These are phyloP conservation scores for Phaethon lepturus DNA, from an alignment of 2,113 vertebrate species.

Conservation along the genomic window DNA sequence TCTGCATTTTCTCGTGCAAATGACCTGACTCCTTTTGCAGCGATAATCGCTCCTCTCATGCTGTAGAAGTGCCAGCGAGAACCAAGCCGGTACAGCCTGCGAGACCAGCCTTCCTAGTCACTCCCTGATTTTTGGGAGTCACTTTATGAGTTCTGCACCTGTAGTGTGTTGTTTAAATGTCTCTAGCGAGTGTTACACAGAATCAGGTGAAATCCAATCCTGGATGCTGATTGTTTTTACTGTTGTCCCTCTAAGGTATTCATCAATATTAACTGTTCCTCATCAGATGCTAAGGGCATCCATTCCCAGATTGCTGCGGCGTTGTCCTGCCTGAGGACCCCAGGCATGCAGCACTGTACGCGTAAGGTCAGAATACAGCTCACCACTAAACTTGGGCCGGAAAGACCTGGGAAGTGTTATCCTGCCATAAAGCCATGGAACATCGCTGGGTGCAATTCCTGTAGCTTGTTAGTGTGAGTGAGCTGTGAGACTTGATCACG, in stretches of 20 bases:
- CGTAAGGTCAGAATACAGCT: not conserved
- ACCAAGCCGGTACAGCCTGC: not conserved
- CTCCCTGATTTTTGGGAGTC: not conserved
- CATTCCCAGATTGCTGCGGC: not conserved
- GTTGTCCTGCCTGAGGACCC: not conserved
- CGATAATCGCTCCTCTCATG: fast-evolving
- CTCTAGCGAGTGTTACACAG: not conserved
- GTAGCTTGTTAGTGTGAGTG: not conserved
- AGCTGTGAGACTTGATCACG: not conserved
- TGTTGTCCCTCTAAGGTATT: not conserved
- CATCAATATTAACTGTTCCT: not conserved
- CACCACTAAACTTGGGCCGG: not conserved
- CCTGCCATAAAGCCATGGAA: not conserved
- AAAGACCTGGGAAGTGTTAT: not conserved
- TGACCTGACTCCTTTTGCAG: not conserved
- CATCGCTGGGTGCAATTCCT: not conserved
- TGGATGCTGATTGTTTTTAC: not conserved
- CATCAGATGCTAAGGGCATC: not conserved
- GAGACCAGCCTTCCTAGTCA: not conserved
- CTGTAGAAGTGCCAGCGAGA: not conserved
- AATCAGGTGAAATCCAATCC: not conserved
- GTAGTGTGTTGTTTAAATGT: not conserved
- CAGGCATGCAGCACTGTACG: not conserved
- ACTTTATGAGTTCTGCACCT: not conserved
- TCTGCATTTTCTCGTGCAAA: not conserved